phyloP scores from a whole-genome alignment of 2,888 invertebrate species.

The Sphecodes monilicornis region DNA sequence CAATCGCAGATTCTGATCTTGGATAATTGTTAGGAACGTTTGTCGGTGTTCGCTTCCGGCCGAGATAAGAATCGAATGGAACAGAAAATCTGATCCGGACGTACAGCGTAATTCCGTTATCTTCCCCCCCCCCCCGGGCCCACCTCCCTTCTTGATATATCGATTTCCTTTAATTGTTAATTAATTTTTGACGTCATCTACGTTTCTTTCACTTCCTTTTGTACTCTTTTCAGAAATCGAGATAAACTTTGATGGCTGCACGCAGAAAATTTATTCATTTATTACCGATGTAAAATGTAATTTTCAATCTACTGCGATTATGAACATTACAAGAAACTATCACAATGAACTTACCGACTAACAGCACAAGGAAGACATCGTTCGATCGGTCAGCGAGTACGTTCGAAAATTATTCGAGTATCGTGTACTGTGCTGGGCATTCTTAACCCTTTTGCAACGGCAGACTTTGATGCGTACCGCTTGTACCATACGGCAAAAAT shows the following conservation, averaged over 20 bases:
- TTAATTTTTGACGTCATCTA: conserved; percentile 10
- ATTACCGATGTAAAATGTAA: too few species aligned
- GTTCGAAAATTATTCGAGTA: neutral
- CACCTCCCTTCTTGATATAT: neutral
- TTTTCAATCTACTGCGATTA: too few species aligned
- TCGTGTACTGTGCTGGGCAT: too few species aligned
- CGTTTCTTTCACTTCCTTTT: too few species aligned
- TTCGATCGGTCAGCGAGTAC: neutral
- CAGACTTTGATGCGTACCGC: too few species aligned
- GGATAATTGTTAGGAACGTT: conserved; percentile 21
- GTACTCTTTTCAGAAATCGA: neutral
- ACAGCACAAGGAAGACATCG: neutral
- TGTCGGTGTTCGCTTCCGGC: neutral
- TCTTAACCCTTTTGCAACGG: too few species aligned
- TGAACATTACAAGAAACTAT: neutral
- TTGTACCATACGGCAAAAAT: too few species aligned
- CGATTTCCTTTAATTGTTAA: conserved; percentile 32
- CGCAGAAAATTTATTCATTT: too few species aligned
- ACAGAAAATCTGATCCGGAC: conserved; percentile 7
- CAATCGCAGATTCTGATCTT: conserved; percentile 2
- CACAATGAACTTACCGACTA: conserved; percentile 3
- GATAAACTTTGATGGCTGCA: neutral
- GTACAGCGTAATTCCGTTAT: conserved; percentile 19
- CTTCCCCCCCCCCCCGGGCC: too few species aligned
- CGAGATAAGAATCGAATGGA: conserved; percentile 14